phyloP scores from a whole-genome alignment of 2,888 invertebrate species.

The Harpalus rubripes region DNA sequence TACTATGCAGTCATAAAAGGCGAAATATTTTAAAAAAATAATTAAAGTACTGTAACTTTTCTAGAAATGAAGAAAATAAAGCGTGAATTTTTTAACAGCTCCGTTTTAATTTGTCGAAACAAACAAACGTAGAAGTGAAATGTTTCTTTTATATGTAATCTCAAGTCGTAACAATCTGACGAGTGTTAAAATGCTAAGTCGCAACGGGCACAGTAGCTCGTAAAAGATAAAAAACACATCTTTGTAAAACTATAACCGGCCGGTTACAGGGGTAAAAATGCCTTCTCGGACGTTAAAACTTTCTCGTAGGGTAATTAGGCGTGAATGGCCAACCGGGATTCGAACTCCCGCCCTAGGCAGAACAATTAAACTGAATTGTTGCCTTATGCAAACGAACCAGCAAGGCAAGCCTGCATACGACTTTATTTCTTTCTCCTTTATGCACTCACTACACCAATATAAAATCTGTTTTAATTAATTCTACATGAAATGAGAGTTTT shows the following conservation, averaged over 20 bases:
- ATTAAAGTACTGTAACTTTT: background rate
- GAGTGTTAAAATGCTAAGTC: conserved; percentile 57
- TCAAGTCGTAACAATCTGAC: conserved; percentile 49
- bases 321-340: conserved; percentile 52
- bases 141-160: conserved; percentile 58
- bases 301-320: conserved; percentile 46
- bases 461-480: conserved; percentile 31
- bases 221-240: conserved; percentile 52
- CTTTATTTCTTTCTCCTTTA: conserved; percentile 30
- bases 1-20: background rate
- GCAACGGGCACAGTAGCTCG: conserved; percentile 1
- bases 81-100: conserved; percentile 24
- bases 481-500: conserved; percentile 7
- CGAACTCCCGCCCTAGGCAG: conserved; percentile 30
- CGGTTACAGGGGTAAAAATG: conserved; percentile 23
- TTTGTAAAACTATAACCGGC: conserved; percentile 27
- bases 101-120: conserved; percentile 49
- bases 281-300: conserved; percentile 29
- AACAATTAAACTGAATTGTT: conserved; percentile 53
- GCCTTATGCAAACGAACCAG: conserved; percentile 43
- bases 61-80: background rate
- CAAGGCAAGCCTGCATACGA: conserved; percentile 11
- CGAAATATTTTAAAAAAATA: background rate
- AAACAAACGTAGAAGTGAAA: conserved; percentile 23
- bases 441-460: background rate